Percentiles rank a stretch among this genome's conserved stretches.
phyloP scores from a whole-genome alignment of 1,140 invertebrate genomes.

The Drosophila biarmipes region DNA sequence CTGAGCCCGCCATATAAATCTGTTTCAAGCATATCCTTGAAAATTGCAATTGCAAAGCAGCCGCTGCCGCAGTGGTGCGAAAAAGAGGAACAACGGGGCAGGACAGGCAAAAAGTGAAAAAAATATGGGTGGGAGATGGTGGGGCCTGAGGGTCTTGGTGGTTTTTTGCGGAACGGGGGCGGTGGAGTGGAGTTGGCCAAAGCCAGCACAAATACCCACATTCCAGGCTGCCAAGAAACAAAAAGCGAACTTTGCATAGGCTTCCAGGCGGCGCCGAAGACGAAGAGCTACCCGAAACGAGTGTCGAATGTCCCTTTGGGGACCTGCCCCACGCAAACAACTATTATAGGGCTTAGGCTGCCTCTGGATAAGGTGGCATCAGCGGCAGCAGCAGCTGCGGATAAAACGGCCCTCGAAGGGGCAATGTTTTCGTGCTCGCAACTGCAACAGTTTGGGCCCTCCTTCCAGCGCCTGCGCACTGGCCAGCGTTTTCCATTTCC shows the following conservation, averaged over 20 bases:
- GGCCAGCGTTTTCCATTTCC: neutral
- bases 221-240: conserved; percentile 70
- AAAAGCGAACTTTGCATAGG: conserved; percentile 52
- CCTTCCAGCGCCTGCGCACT: conserved; percentile 68
- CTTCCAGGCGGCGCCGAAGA: conserved; percentile 57
- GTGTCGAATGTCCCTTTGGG: conserved; percentile 48
- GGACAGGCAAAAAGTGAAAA: conserved; percentile 12
- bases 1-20: conserved; percentile 80
- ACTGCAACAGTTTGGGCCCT: conserved; percentile 70
- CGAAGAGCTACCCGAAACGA: conserved; percentile 9
- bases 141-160: conserved; percentile 3
- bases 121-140: conserved; percentile 10
- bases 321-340: conserved; percentile 51
- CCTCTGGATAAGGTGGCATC: conserved; percentile 57
- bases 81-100: conserved; percentile 48
- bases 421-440: conserved; percentile 61
- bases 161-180: conserved; percentile 4
- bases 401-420: conserved; percentile 68
- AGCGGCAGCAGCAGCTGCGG: conserved; percentile 18
- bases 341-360: conserved; percentile 22
- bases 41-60: conserved; percentile 81
- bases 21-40: conserved; percentile 83
- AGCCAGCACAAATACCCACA: conserved; percentile 34
- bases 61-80: conserved; percentile 43
- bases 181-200: conserved; percentile 27